A percentile compares a stretch with the other conserved stretches of the same genome.
phyloP scores from a whole-genome alignment of 2,888 invertebrate species.

The Acanthosoma haemorrhoidale region DNA sequence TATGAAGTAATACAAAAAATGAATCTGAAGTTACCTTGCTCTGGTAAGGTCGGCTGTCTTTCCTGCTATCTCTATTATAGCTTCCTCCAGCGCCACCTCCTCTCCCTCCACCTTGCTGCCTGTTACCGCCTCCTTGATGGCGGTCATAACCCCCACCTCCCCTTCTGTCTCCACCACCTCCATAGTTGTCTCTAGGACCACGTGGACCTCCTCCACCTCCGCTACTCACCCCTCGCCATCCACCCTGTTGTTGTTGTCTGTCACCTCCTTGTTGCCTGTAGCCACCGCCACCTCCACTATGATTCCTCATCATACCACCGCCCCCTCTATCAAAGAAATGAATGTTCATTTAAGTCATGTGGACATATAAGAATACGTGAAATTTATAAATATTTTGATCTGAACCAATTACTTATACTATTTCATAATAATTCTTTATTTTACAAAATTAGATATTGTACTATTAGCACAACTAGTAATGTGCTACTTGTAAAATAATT shows the following conservation, averaged over 20 bases:
- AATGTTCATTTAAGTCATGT: no score
- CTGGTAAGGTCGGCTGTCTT: background rate
- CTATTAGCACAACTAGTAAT: no score
- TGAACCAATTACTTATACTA: background rate
- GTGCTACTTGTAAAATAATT: no score
- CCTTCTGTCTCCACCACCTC: slow-evolving; percentile 38
- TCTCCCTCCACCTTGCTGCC: slow-evolving; percentile 42
- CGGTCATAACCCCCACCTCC: slow-evolving; percentile 37
- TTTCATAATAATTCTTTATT: background rate
- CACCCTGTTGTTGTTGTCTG: slow-evolving; percentile 16
- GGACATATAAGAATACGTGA: no score
- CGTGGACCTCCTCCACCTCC: slow-evolving; percentile 24
- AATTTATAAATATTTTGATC: background rate
- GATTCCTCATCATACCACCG: slow-evolving; percentile 21
- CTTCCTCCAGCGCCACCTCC: slow-evolving; percentile 27
- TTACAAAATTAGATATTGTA: no score
- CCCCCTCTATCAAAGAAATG: no score
- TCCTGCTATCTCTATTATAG: background rate
- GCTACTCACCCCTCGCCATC: slow-evolving; percentile 26
- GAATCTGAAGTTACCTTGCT: background rate
- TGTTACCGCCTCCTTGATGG: background rate
- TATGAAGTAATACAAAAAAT: no score
- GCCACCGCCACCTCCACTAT: slow-evolving; percentile 38
- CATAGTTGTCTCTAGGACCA: slow-evolving; percentile 37
- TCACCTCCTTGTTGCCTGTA: slow-evolving; percentile 35